phyloP scores from a whole-genome alignment of 2,888 invertebrate genomes.

The Slavum lentiscoides region DNA sequence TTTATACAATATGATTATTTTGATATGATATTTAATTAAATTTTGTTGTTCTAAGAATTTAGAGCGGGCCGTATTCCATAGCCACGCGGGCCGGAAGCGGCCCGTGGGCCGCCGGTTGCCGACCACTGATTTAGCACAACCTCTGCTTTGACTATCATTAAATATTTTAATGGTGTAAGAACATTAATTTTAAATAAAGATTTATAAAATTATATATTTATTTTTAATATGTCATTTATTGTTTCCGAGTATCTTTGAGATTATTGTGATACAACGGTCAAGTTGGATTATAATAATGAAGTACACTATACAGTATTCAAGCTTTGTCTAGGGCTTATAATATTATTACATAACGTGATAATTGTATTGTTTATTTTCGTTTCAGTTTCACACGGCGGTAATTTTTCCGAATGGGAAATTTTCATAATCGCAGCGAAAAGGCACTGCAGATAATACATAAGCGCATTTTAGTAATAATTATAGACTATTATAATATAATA shows the following conservation, averaged over 20 bases:
- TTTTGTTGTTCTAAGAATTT: no score
- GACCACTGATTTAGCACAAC: no score
- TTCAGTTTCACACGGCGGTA: slow-evolving; percentile 1
- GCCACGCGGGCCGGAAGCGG: no score
- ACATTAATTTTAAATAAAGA: no score
- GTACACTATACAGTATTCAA: background rate
- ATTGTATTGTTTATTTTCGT: slow-evolving; percentile 18
- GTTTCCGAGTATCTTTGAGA: background rate
- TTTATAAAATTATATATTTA: background rate
- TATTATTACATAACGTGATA: background rate
- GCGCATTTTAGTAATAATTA: slow-evolving; percentile 6
- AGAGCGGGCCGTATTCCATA: no score
- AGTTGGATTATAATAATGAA: background rate
- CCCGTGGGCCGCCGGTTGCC: no score
- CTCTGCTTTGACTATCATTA: no score
- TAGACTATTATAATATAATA: background rate
- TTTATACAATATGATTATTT: no score
- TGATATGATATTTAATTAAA: no score
- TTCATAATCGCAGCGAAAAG: background rate
- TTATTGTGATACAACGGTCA: background rate
- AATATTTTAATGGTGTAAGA: no score
- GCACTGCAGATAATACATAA: background rate
- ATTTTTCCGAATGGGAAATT: background rate
- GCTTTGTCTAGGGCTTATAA: slow-evolving; percentile 13
- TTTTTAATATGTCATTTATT: background rate